These are phyloP conservation scores for Dryoscopus gambensis DNA, from an alignment of 2,113 vertebrate species.

Conservation along the genomic window DNA sequence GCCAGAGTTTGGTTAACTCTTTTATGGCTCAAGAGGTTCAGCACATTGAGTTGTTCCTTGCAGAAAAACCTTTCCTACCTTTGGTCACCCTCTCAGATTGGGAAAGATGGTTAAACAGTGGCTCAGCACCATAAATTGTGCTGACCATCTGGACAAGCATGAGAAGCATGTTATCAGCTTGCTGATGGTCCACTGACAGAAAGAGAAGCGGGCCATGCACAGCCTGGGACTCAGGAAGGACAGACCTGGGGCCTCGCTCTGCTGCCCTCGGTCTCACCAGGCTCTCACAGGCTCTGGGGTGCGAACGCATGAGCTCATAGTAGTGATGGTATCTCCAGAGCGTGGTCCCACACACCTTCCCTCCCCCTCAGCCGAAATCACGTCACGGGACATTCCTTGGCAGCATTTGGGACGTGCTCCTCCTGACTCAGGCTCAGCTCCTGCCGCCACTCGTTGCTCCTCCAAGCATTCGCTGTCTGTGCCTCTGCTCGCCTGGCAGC, in stretches of 20 bases:
- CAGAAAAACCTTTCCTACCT: neutral
- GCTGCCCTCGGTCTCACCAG: neutral
- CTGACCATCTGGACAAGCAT: neutral
- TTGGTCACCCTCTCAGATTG: neutral
- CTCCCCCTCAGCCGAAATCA: neutral
- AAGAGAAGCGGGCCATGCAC: neutral
- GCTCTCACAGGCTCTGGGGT: neutral
- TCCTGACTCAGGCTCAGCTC: neutral
- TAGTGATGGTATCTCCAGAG: slow-evolving; percentile 6
- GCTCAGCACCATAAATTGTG: neutral
- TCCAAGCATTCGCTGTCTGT: accelerated
- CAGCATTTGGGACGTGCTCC: neutral
- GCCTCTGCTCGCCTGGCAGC: neutral
- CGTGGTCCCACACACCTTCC: neutral
- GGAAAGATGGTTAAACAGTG: neutral
- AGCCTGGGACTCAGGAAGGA: neutral
- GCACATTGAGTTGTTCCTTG: neutral
- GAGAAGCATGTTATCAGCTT: neutral
- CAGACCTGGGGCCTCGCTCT: neutral
- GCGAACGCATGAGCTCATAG: neutral
- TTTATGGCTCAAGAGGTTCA: neutral
- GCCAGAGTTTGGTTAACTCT: neutral
- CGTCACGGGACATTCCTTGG: neutral
- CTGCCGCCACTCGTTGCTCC: accelerated
- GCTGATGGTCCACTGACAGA: neutral